These are phyloP conservation scores for Apaloderma vittatum DNA, from an alignment of 2,113 vertebrate genomes.

Conservation along the genomic window DNA sequence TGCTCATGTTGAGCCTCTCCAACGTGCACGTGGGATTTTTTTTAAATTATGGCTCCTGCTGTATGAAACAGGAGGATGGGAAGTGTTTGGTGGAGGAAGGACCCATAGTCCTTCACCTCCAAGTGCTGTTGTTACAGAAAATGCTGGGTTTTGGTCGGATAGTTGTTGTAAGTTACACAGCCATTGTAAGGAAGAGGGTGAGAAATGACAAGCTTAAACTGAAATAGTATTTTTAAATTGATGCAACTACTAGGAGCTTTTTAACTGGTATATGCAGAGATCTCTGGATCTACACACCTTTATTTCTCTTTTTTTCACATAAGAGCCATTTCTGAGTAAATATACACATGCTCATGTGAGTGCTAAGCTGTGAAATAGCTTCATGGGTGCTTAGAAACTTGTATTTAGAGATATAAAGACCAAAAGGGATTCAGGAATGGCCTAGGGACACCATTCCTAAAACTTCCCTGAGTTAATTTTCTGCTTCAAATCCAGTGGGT, in stretches of 20 bases:
- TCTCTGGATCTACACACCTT: neutral
- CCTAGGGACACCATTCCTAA: neutral
- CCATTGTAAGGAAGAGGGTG: neutral
- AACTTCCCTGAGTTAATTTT: neutral
- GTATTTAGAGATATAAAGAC: neutral
- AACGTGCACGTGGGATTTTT: fast-evolving
- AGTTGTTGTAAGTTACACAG: neutral
- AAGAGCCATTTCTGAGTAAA: neutral
- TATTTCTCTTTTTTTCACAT: neutral
- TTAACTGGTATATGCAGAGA: neutral
- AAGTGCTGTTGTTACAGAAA: neutral
- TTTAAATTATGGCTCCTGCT: neutral
- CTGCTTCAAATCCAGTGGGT: neutral
- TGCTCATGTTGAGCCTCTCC: neutral
- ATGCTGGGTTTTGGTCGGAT: neutral
- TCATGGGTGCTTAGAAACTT: neutral
- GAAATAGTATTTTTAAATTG: neutral
- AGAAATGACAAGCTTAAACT: neutral
- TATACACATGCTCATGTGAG: fast-evolving
- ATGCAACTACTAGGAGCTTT: neutral
- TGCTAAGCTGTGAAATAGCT: neutral
- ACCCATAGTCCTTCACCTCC: neutral
- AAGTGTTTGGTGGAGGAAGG: neutral
- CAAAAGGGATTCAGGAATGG: neutral
- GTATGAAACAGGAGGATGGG: fast-evolving